Percentiles rank a stretch among this genome's conserved stretches.
Evolutionary conservation across 2,113 vertebrate species (phyloP).

Genomic region (Varanus salvator): DNA sequence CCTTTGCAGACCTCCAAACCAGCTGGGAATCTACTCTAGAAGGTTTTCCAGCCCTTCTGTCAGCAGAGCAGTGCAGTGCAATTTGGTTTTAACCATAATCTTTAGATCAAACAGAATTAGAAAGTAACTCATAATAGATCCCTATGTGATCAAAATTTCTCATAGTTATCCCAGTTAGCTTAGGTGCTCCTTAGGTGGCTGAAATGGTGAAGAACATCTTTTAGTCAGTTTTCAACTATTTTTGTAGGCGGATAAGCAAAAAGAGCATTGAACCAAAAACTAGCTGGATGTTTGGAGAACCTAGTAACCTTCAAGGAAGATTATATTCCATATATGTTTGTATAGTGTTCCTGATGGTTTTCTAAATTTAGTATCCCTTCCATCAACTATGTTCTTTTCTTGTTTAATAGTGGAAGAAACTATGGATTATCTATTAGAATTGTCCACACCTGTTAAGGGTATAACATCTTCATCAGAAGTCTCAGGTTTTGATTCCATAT

Average conservation of each 20-base stretch:
- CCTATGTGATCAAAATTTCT: background rate
- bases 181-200: background rate
- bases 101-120: background rate
- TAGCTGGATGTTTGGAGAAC: background rate
- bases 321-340: background rate
- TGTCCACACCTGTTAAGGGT: constrained; percentile 86
- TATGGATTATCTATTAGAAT: constrained; percentile 94
- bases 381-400: constrained; percentile 48
- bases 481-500: constrained; percentile 81
- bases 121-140: constrained; percentile 14
- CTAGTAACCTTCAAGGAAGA: background rate
- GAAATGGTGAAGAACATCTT: background rate
- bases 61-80: too few relatives aligned
- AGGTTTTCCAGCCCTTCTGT: too few relatives aligned
- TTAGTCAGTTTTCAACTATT: background rate
- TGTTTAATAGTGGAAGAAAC: constrained; percentile 87
- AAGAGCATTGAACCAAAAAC: background rate
- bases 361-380: constrained; percentile 24
- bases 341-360: background rate
- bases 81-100: background rate
- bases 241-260: background rate
- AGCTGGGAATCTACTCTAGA: background rate
- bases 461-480: constrained; percentile 59
- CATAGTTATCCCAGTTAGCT: background rate
- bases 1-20: too few relatives aligned